Evolutionary conservation across 2,888 invertebrate genomes (phyloP), one percentile per base, ranked within the genome.

Genomic region (Ephialtes manifestator): DNA sequence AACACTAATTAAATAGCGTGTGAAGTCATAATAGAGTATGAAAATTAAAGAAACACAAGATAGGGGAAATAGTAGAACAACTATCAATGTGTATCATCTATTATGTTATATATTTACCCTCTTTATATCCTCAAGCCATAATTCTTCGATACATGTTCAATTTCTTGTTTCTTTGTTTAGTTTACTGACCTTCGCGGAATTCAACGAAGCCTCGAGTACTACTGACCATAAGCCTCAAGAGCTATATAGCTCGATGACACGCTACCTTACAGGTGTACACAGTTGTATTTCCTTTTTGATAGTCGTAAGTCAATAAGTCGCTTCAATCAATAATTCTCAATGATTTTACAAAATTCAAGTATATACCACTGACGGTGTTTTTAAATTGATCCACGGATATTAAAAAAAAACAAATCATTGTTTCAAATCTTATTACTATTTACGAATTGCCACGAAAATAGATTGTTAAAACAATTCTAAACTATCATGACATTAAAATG

Each of bases 161-260:
- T 39, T 15, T 8, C 20, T 65, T 10, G 65, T 65, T 11, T 39
- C 39, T 39, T 65, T 76, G 75, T 76, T 76, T 65, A 51, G 35
- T 76, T 53, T 39, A 24, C 10, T 20, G 65, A 65, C 51, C 75
- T 76, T 65, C 31, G 65, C n/a, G 24, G 15, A 76, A 39, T 76
- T 76, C 51, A 35, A 65, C 31, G 60, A 48, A 48, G 28, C 63
- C 35, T 76, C 60, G 18, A 65, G 20, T 15, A 48, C 18, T 65
- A 53, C 18, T 39, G 51, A 76, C 24, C 60, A 65, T 51, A 65
- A 51, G 48, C 7, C 31, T 24, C 15, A 3, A 46, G 35, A 31
- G 43, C 18, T 15, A 46, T 28, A n/a, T 68, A 24, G 8, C 15
- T 31, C 5, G 18, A 31, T 48, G n/a, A 28, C n/a, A 58, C 63